Base-by-base conservation (phyloP, 2,888 invertebrate species). In the Dynastes tityus region DNA sequence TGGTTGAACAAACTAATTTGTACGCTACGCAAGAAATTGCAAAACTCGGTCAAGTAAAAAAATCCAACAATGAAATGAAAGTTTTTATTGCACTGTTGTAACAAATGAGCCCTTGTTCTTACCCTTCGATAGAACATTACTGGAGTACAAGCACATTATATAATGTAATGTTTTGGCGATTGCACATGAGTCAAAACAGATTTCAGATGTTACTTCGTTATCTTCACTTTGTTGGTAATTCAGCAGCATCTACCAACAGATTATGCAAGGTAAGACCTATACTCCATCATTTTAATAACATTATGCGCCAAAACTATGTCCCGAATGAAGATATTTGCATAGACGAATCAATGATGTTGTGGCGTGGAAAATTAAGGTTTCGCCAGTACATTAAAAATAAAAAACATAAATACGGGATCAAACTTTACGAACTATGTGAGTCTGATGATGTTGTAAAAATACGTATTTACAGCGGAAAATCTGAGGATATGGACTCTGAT, bases 271-370 rank as follows among this genome's bases (percentile, higher is more conserved):
- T 58, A 16, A 75, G 75, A 63, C 75, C 63, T 2, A 45, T 63
- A 22, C 61, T 63, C 22, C 40, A 75, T 61, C 64, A 75, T 29
- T 75, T 75, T 49, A 75, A 75, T 45, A 75, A 75, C 2, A 40
- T 75, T 63, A 75, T 64, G 64, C 61, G 29, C 22, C 64, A 75
- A 16, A 75, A 75, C 29, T 53, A 53, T 1, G n/a, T 75, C 64
- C 45, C 37, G 61, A 64, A 6, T 2, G 65, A 64, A 64, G 22
- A 64, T 13, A 32, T 64, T 9, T 64, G 64, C 32, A 64, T 64
- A 11, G 8, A 64, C 32, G 64, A 64, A 64, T 64, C 64, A 6
- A 64, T 64, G 64, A 9, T 32, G 2, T 32, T 64, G 11, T 1
- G 29, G 64, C 29, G 32, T 64, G 32, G 32, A 3, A 64, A 9